phyloP scores from a whole-genome alignment of 2,797 vertebrate species.

The Basileuterus tristriatus region DNA sequence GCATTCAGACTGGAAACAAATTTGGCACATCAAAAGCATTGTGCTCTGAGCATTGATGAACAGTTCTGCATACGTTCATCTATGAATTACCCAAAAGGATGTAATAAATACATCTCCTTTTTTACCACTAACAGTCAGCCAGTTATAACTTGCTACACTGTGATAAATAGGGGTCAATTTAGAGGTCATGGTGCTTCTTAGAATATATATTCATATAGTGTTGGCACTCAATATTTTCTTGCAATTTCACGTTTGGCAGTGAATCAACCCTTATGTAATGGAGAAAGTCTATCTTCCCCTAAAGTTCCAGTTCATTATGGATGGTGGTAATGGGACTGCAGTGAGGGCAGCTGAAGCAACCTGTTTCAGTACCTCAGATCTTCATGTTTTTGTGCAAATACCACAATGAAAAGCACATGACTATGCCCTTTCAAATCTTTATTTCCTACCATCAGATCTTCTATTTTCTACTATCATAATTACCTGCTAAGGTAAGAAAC shows the following conservation, averaged over 20 bases:
- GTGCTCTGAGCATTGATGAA: background rate
- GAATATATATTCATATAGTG: background rate
- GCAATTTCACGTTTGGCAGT: background rate
- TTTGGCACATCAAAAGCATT: background rate
- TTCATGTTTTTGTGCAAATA: background rate
- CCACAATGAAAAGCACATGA: background rate
- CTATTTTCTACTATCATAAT: background rate
- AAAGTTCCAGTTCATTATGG: background rate
- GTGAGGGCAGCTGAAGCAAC: background rate
- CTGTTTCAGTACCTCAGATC: background rate
- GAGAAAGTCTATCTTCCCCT: background rate
- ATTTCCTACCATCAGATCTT: background rate
- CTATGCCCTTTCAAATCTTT: background rate
- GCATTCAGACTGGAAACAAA: background rate
- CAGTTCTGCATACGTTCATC: background rate
- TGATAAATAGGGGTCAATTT: background rate
- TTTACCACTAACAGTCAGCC: background rate
- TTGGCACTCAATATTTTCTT: background rate
- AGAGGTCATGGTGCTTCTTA: background rate
- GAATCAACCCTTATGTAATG: background rate
- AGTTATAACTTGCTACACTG: background rate
- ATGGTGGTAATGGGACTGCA: background rate
- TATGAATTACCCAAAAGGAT: background rate
- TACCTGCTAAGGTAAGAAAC: background rate
- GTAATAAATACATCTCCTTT: background rate